Percentiles rank a stretch among this genome's conserved stretches.
phyloP scores from a whole-genome alignment of 2,888 invertebrate genomes.

The Leptinotarsa haldemani region DNA sequence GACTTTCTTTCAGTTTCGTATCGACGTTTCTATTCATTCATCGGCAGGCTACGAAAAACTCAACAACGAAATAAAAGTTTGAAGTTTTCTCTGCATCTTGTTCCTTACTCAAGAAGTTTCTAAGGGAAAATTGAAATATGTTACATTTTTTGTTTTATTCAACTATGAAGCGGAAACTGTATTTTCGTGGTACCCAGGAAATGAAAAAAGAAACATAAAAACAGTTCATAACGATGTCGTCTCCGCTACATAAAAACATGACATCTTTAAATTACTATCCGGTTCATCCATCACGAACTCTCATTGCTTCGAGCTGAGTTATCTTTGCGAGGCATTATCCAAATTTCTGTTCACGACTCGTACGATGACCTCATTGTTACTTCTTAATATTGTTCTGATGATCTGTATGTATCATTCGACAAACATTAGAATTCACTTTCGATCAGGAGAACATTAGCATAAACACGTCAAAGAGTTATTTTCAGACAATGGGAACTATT shows the following conservation, averaged over 20 bases:
- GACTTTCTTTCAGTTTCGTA: too few species aligned
- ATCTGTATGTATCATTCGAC: background rate
- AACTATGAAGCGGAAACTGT: too few species aligned
- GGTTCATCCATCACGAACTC: background rate
- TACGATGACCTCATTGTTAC: background rate
- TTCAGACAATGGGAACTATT: background rate
- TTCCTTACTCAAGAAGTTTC: background rate
- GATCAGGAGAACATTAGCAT: background rate
- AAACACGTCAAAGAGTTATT: background rate
- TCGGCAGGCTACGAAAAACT: background rate
- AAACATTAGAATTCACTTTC: constrained; percentile 1
- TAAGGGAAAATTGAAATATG: too few species aligned
- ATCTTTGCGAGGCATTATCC: background rate
- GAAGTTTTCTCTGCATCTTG: too few species aligned
- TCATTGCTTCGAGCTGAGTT: background rate
- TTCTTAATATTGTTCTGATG: background rate
- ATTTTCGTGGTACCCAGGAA: too few species aligned
- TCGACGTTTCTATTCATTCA: too few species aligned
- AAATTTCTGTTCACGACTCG: constrained; percentile 1
- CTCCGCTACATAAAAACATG: too few species aligned
- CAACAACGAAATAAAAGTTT: background rate
- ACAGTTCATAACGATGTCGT: too few species aligned
- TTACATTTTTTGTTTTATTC: too few species aligned
- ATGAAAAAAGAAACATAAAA: too few species aligned
- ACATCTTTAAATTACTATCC: background rate